phyloP scores from a whole-genome alignment of 2,888 invertebrate species.

The Aquatica leii region DNA sequence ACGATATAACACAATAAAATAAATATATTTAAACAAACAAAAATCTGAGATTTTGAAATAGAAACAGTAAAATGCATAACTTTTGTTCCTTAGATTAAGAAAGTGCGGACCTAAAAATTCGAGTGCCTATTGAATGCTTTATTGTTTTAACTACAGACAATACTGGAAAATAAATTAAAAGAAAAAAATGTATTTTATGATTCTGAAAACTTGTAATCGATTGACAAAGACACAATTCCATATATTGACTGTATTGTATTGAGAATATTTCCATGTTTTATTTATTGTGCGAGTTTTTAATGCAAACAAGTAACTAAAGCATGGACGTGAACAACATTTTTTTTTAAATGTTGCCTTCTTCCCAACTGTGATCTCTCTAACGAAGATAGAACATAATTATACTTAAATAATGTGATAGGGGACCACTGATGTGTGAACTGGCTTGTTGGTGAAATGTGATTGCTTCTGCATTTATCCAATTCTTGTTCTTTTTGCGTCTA shows the following conservation, averaged over 20 bases:
- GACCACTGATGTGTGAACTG: constrained; percentile 47
- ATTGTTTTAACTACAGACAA: constrained; percentile 47
- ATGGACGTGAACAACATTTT: constrained; percentile 37
- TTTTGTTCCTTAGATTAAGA: constrained; percentile 7
- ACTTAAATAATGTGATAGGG: constrained; percentile 54
- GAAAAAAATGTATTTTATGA: constrained; percentile 29
- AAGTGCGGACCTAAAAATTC: constrained; percentile 45
- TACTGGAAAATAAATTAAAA: constrained; percentile 23
- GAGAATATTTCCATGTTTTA: constrained; percentile 29
- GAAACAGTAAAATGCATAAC: no score
- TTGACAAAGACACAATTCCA: constrained; percentile 20
- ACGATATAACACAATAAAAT: no score
- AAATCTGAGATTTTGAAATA: no score
- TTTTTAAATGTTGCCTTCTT: constrained; percentile 58
- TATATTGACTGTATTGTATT: background rate
- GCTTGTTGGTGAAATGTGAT: constrained; percentile 37
- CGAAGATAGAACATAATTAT: constrained; percentile 48
- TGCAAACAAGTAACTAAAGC: constrained; percentile 26
- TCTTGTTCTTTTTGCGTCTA: constrained; percentile 18
- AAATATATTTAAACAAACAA: no score
- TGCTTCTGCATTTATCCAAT: constrained; percentile 30
- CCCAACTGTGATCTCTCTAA: constrained; percentile 58
- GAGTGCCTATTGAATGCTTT: constrained; percentile 47
- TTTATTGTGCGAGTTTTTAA: constrained; percentile 13
- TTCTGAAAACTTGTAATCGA: constrained; percentile 5